A percentile compares a stretch with the other conserved stretches of the same genome.
These are phyloP conservation scores for Eonycteris spelaea DNA, from an alignment of 2,113 vertebrate species.

Conservation along the genomic window DNA sequence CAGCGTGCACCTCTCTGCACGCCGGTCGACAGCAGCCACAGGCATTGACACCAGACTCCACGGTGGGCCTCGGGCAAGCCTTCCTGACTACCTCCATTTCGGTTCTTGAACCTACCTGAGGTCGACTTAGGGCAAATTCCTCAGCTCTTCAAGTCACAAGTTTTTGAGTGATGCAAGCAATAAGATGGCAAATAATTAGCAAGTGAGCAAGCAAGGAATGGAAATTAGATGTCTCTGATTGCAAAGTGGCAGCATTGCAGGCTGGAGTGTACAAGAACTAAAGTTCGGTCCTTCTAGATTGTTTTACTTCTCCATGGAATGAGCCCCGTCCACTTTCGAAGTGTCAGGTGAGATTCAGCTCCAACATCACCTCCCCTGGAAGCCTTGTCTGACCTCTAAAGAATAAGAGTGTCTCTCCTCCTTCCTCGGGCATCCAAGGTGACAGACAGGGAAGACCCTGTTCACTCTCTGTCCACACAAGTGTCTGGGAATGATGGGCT, in stretches of 20 bases:
- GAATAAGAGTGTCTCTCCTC: too few species aligned
- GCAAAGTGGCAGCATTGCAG: not conserved
- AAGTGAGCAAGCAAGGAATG: not conserved
- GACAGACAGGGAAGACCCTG: not conserved
- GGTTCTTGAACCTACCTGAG: not conserved
- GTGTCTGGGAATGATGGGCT: fast-evolving
- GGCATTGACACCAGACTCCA: fast-evolving
- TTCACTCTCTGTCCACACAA: not conserved
- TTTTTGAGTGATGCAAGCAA: not conserved
- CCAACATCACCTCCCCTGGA: not conserved
- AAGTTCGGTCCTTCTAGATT: too few species aligned
- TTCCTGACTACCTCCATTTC: fast-evolving
- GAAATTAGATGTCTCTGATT: not conserved
- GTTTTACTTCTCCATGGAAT: not conserved
- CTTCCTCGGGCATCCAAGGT: not conserved
- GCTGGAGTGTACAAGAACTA: too few species aligned
- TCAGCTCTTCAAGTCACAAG: not conserved
- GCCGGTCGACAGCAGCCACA: fast-evolving
- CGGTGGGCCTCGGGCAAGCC: fast-evolving
- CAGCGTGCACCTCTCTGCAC: fast-evolving
- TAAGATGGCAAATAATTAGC: not conserved
- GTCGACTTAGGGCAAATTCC: not conserved
- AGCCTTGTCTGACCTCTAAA: not conserved
- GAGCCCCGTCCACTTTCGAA: fast-evolving
- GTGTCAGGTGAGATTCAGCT: not conserved